Evolutionary conservation across 2,113 vertebrate genomes (phyloP), one percentile per base, ranked within the genome.

Genomic region (Synchiropus splendidus): DNA sequence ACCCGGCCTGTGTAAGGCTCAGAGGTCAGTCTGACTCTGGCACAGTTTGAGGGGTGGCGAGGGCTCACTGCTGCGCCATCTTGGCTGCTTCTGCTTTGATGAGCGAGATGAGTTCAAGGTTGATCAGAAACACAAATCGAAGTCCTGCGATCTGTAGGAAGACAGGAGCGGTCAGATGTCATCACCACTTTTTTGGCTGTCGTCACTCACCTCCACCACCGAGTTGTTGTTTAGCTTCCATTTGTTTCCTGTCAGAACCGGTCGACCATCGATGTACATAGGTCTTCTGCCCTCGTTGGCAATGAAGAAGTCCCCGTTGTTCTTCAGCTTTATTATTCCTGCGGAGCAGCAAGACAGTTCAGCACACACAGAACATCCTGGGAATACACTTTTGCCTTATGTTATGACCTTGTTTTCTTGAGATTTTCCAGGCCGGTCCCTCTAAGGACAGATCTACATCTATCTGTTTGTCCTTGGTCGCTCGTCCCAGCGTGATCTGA

Each of bases 201-300:
- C 11, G 18, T 1, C 64, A 81, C 71, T 31, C 32, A 92, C 93
- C 86, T 97, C 93, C 54, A 97, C 89, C 39, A 95, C 93, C 0
- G 92, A 93, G 75, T 97, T 97, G 79, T 96, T 95, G 80, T 89
- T 97, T 35, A 97, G 87, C 54, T 94, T 92, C 92, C 93, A 96
- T 50, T 95, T 96, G 81, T 87, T 94, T 5, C 92, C 92, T 0
- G 90, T 88, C 1, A 97, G 84, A 18, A 96, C 92, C 0, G 93
- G 93, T 58, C 92, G 86, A 6, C 93, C 93, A 1, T 96, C 93
- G 0, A 97, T 92, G 53, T 94, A 96, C 70, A 97, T 89, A 14
- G 93, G 92, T 47, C 93, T 82, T 10, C 90, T 84, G 15, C 93
- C 93, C 72, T 97, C 93, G 0, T 95, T 97, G 31, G 90, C 92